Conservation (phyloP, 1,140 invertebrate species). For the Radopholus similis region DNA sequence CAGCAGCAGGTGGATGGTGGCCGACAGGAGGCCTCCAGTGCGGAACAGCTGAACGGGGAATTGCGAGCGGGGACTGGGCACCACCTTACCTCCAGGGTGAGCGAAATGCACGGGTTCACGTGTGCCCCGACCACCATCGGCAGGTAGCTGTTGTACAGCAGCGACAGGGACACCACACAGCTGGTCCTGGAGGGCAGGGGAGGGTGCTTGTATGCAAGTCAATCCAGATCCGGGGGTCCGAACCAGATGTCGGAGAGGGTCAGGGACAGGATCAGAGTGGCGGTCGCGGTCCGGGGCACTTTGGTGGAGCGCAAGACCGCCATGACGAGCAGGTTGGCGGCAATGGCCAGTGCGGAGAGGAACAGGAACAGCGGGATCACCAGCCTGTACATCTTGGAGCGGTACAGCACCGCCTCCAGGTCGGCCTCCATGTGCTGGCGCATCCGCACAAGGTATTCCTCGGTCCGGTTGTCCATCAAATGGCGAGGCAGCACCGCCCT, state of each 20-base stretch:
- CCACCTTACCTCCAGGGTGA: slow-evolving; percentile 33
- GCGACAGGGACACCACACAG: slow-evolving; percentile 37
- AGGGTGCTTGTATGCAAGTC: neutral
- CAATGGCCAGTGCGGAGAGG: slow-evolving; percentile 29
- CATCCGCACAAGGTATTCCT: too few species aligned
- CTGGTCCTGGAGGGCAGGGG: slow-evolving; percentile 19
- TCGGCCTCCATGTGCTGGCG: too few species aligned
- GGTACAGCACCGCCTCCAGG: too few species aligned
- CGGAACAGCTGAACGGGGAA: slow-evolving; percentile 18
- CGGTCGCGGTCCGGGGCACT: slow-evolving; percentile 37
- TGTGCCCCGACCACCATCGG: slow-evolving; percentile 34
- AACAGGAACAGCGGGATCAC: slow-evolving; percentile 43
- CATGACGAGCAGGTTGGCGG: slow-evolving; percentile 40
- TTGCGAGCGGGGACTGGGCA: too few species aligned
- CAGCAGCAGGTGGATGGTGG: slow-evolving; percentile 39
- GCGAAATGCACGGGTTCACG: slow-evolving; percentile 42
- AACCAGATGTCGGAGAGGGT: slow-evolving; percentile 47
- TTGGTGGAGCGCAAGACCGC: slow-evolving; percentile 36
- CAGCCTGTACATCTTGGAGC: slow-evolving; percentile 42
- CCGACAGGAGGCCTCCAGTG: slow-evolving; percentile 41
- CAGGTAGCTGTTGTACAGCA: slow-evolving; percentile 44
- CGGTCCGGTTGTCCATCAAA: too few species aligned
- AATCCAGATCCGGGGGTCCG: neutral
- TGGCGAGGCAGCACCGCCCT: too few species aligned
- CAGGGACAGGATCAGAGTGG: slow-evolving; percentile 35